Evolutionary conservation across 2,113 vertebrate genomes (phyloP).

Genomic region (Aythya baeri): DNA sequence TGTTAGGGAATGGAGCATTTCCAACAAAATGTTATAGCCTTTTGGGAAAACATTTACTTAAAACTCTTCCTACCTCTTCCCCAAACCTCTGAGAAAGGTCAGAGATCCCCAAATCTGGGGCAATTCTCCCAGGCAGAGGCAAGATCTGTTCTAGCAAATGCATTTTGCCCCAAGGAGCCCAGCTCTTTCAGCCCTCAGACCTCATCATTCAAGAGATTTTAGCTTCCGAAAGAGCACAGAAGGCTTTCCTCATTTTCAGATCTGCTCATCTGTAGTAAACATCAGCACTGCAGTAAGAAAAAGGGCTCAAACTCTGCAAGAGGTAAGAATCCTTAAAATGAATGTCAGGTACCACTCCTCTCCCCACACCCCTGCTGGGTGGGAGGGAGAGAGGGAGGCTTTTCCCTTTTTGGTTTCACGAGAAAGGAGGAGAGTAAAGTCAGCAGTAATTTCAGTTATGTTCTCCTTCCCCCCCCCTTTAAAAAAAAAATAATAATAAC

Average conservation of each 20-base stretch:
- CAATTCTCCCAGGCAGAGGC: background rate
- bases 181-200: background rate
- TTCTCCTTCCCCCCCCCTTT: background rate
- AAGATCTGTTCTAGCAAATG: background rate
- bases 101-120: background rate
- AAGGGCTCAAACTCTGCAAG: background rate
- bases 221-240: background rate
- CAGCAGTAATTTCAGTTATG: background rate
- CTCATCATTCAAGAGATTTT: background rate
- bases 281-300: background rate
- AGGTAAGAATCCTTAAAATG: background rate
- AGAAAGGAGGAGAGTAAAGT: background rate
- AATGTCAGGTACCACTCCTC: background rate
- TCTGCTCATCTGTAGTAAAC: background rate
- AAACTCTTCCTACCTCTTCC: background rate
- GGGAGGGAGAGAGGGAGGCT: background rate
- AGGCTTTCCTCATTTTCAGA: background rate
- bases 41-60: background rate
- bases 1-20: background rate
- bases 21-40: background rate
- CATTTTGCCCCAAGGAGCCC: rapidly evolving
- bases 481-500: too few relatives aligned
- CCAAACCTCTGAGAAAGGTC: background rate
- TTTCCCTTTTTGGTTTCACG: background rate
- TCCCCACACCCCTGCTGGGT: background rate